A percentile compares a stretch with the other conserved stretches of the same genome.
Conservation (phyloP, 2,113 vertebrate species). For the Melanocharis versteri region DNA sequence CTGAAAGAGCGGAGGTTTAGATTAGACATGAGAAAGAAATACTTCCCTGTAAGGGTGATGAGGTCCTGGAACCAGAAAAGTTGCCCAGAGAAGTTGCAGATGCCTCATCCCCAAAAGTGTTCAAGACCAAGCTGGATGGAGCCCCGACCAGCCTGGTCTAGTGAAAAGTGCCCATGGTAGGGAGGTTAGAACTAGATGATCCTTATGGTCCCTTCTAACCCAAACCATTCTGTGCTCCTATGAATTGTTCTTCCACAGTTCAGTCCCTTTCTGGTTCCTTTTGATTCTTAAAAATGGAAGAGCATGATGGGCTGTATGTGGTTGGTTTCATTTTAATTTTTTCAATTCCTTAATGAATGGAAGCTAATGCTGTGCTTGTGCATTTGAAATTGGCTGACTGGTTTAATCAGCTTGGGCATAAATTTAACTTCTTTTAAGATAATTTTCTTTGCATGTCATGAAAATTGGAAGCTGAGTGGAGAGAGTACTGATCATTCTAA, state of each 20-base stretch:
- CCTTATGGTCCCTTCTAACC: not conserved
- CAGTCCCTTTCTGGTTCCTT: not conserved
- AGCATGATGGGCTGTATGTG: not conserved
- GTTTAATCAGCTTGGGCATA: not conserved
- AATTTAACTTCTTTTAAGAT: not conserved
- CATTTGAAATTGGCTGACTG: not conserved
- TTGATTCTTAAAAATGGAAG: not conserved
- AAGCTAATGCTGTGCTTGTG: not conserved
- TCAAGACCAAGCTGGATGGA: not conserved
- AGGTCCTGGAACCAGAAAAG: not conserved
- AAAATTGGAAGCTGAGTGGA: not conserved
- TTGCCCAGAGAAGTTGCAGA: not conserved
- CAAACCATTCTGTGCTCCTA: not conserved
- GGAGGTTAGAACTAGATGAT: not conserved
- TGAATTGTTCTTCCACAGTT: not conserved
- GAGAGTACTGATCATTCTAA: not conserved
- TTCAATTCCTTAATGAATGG: not conserved
- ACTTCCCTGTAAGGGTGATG: not conserved
- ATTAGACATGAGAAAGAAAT: not conserved
- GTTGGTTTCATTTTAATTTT: not conserved
- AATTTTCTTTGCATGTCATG: not conserved
- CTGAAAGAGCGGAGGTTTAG: not conserved
- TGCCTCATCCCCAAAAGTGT: not conserved
- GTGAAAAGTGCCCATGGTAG: not conserved
- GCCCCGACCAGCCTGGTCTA: not conserved